phyloP scores from a whole-genome alignment of 2,797 vertebrate genomes.

The Myotis findleyi region DNA sequence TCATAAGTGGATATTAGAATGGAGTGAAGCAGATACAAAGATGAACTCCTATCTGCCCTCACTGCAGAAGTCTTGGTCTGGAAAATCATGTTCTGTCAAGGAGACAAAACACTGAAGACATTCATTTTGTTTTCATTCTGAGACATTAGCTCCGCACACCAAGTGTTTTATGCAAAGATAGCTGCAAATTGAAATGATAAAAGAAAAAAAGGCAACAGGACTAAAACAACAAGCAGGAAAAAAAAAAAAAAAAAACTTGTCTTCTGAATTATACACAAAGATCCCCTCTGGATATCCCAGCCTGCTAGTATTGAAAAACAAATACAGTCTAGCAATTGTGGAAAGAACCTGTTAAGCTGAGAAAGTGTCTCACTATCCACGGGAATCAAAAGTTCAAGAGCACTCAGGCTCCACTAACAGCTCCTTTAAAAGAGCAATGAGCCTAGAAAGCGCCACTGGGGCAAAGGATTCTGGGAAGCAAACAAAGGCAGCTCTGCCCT shows the following conservation, averaged over 20 bases:
- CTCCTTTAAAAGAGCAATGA: slow-evolving; percentile 42
- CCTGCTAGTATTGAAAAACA: slow-evolving; percentile 38
- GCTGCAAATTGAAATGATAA: slow-evolving; percentile 53
- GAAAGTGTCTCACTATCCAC: background rate
- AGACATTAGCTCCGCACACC: slow-evolving; percentile 49
- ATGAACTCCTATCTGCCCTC: background rate
- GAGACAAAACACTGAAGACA: slow-evolving; percentile 31
- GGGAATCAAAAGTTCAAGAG: slow-evolving; percentile 49
- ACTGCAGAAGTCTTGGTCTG: background rate
- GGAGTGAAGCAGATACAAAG: background rate
- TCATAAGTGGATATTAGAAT: background rate
- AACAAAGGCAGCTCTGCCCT: background rate
- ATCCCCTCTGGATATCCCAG: slow-evolving; percentile 9
- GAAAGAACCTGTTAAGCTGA: slow-evolving; percentile 30
- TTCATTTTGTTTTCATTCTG: slow-evolving; percentile 61
- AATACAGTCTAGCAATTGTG: slow-evolving; percentile 45
- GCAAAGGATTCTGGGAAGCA: background rate
- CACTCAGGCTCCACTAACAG: background rate
- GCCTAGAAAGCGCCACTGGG: background rate
- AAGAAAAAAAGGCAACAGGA: slow-evolving; percentile 7
- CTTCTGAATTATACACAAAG: slow-evolving; percentile 38
- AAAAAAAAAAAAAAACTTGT: background rate
- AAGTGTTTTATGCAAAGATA: slow-evolving; percentile 62
- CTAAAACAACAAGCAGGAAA: slow-evolving; percentile 41
- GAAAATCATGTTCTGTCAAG: slow-evolving; percentile 42